Percentiles rank a stretch among this genome's conserved stretches.
These are phyloP conservation scores for Philhelius pedissequus DNA, from an alignment of 2,888 invertebrate species.

Conservation along the genomic window DNA sequence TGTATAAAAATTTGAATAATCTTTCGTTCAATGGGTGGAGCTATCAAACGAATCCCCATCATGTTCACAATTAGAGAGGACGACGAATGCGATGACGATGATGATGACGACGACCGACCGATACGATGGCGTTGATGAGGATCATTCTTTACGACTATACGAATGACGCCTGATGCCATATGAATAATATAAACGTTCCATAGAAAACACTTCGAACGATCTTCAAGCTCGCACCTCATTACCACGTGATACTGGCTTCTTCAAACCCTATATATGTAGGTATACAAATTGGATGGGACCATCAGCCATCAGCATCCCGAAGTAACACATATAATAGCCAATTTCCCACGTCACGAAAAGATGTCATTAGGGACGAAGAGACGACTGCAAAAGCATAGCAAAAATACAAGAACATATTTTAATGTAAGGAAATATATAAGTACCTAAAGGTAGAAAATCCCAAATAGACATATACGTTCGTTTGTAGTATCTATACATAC, in stretches of 20 bases:
- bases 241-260: slow-evolving; percentile 52
- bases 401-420: slow-evolving; percentile 8
- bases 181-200: slow-evolving; percentile 55
- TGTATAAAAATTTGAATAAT: slow-evolving; percentile 66
- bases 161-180: slow-evolving; percentile 24
- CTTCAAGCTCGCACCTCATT: slow-evolving; percentile 65
- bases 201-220: slow-evolving; percentile 50
- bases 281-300: not conserved
- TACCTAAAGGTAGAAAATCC: not conserved
- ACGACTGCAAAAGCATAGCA: slow-evolving; percentile 55
- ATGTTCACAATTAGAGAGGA: slow-evolving; percentile 59
- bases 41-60: slow-evolving; percentile 52
- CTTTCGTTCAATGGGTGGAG: slow-evolving; percentile 58
- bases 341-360: slow-evolving; percentile 68
- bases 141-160: not conserved
- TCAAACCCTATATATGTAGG: not conserved
- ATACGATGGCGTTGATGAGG: not conserved
- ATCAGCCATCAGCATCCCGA: slow-evolving; percentile 39
- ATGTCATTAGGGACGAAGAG: slow-evolving; percentile 67
- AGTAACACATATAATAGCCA: slow-evolving; percentile 68
- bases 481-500: too few species aligned
- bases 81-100: not conserved
- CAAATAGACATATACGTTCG: not conserved
- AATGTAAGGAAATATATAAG: not conserved
- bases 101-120: not conserved